phyloP scores from a whole-genome alignment of 2,797 vertebrate species.

The Semotilus atromaculatus region DNA sequence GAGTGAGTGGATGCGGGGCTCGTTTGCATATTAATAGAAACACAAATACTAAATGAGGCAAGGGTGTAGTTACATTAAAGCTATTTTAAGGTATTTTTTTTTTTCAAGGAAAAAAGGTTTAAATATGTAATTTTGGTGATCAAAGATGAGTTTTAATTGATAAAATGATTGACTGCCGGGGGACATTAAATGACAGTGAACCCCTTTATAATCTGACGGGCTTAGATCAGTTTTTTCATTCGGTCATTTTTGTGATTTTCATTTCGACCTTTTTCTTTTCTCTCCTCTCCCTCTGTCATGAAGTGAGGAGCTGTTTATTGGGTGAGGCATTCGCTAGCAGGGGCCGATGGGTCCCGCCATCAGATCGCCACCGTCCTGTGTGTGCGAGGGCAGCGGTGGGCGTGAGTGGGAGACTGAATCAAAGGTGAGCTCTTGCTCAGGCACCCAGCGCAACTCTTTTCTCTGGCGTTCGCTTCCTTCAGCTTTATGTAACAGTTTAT shows the following conservation, averaged over 20 bases:
- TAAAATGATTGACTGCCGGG: no score
- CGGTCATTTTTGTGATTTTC: background rate
- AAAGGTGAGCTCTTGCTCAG: conserved; percentile 56
- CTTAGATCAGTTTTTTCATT: background rate
- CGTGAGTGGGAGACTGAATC: conserved; percentile 61
- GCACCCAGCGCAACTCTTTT: conserved; percentile 33
- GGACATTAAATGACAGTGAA: background rate
- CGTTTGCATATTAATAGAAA: no score
- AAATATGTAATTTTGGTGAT: no score
- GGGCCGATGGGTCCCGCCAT: conserved; percentile 21
- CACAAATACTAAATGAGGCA: no score
- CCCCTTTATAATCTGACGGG: background rate
- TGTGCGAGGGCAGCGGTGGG: conserved; percentile 49
- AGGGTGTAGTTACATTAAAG: no score
- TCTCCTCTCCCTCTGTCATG: conserved; percentile 26
- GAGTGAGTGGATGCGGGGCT: no score
- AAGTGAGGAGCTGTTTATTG: conserved; percentile 40
- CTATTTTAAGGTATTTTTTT: no score
- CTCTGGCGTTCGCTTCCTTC: conserved; percentile 46
- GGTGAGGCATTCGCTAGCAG: conserved; percentile 23
- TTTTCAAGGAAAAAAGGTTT: no score
- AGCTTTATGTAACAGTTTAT: conserved; percentile 46
- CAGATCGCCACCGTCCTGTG: conserved; percentile 23
- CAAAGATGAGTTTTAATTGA: no score
- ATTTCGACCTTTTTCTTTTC: background rate